Evolutionary conservation across 2,113 vertebrate species (phyloP).

Genomic region (Notarius quadriscutis): DNA sequence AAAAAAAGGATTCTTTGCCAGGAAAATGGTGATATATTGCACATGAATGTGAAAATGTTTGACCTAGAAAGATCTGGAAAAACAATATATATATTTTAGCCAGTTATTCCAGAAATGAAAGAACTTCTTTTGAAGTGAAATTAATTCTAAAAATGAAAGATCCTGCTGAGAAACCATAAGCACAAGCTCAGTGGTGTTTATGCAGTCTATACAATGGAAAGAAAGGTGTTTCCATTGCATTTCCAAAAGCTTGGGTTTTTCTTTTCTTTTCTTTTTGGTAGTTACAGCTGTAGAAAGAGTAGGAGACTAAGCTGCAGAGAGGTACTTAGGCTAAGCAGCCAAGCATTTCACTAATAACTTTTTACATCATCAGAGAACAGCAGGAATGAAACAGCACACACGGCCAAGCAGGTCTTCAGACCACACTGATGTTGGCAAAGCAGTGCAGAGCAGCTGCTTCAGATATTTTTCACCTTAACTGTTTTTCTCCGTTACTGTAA

Average conservation of each 20-base stretch:
- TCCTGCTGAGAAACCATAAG: neutral
- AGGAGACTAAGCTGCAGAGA: neutral
- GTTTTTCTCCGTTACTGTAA: constrained; percentile 30
- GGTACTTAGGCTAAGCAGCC: neutral
- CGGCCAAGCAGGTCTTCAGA: constrained; percentile 4
- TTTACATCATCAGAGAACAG: constrained; percentile 21
- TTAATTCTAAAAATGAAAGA: neutral
- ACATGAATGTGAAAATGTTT: constrained; percentile 11
- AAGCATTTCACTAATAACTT: constrained; percentile 24
- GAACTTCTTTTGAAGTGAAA: neutral
- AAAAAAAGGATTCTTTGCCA: constrained; percentile 29
- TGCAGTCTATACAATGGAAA: neutral
- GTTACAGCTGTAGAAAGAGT: constrained; percentile 21
- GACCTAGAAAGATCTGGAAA: constrained; percentile 19
- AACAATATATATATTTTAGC: neutral
- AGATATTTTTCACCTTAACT: constrained; percentile 5
- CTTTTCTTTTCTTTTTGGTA: neutral
- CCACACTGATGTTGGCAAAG: constrained; percentile 7
- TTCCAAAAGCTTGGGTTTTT: too few relatives aligned
- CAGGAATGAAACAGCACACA: constrained; percentile 19
- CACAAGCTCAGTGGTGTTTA: constrained; percentile 7
- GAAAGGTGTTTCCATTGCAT: neutral
- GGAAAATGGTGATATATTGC: neutral
- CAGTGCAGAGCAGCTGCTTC: constrained; percentile 16
- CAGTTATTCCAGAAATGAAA: neutral